These are phyloP conservation scores for Drosophila parthenogenetica DNA, from an alignment of 2,888 invertebrate genomes.

Conservation along the genomic window DNA sequence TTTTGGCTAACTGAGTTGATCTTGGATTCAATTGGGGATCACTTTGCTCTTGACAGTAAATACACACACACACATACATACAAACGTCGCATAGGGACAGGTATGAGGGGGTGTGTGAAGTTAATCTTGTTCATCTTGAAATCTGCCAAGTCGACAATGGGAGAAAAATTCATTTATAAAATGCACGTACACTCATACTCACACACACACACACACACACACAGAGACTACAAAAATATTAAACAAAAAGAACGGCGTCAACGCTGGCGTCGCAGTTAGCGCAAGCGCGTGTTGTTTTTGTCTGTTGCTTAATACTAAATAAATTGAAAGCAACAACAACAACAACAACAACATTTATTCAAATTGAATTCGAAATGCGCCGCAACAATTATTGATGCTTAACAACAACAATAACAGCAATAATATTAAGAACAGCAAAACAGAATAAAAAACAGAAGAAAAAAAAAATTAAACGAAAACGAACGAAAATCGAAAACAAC, in stretches of 20 bases:
- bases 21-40: constrained; percentile 47
- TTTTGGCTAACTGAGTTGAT: constrained; percentile 51
- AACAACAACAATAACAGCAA: constrained; percentile 26
- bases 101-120: not conserved
- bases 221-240: constrained; percentile 12
- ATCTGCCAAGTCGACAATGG: constrained; percentile 36
- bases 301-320: constrained; percentile 44
- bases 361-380: constrained; percentile 63
- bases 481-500: constrained; percentile 42
- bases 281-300: constrained; percentile 28
- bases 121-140: constrained; percentile 25
- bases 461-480: constrained; percentile 59
- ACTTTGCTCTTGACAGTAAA: constrained; percentile 8
- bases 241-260: constrained; percentile 40
- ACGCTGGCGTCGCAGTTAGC: constrained; percentile 12
- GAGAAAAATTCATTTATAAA: constrained; percentile 50
- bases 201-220: constrained; percentile 4
- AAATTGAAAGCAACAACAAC: constrained; percentile 40
- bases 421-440: constrained; percentile 22
- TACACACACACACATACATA: not conserved
- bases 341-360: constrained; percentile 24
- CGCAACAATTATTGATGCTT: constrained; percentile 51
- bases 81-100: not conserved
- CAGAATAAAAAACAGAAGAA: constrained; percentile 43
- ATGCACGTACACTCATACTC: constrained; percentile 21